Base-by-base conservation (phyloP, 1,140 invertebrate species). In the Microplitis demolitor region DNA sequence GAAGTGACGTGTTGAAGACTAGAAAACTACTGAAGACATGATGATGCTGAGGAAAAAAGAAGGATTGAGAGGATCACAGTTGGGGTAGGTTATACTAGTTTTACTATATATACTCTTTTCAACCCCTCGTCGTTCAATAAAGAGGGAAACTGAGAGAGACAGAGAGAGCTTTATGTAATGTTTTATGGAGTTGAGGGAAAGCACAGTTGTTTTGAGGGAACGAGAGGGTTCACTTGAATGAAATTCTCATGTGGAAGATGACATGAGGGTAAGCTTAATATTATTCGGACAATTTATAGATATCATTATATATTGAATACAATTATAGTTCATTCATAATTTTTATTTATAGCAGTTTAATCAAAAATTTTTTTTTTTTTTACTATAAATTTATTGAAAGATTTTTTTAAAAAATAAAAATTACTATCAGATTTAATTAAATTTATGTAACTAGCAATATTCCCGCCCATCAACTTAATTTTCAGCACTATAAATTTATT, bases 71-170 rank as follows among this genome's bases (percentile, higher is more conserved):
- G 74, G 73, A 78, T 74, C 69, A 75, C 76, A 31, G 78, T 85
- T 85, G 84, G 78, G 80, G 79, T 80, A 81, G 81, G 78, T 79
- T 78, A 74, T 53, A 63, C 67, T 73, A 66, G 53, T 56, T 56
- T 56, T 56, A 24, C 39, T 45, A 0, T 45, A 45, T 45, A 45
- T 45, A 45, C 39, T 11, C 11, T 45, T 45, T 45, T 45, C 11
- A 6, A 8, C 6, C 39, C 39, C 39, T 45, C 39, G 39, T 45
- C 39, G 39, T 45, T 45, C 39, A 45, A 45, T 45, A 45, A 45
- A 45, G 39, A 68, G 34, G 53, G 71, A 66, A 61, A 56, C 64
- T 51, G 45, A 37, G 58, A 68, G 34, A 54, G 71, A 66, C 60
- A 56, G 69, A 60, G 45, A 24, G 8, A 67, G 63, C 39, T 45